Conservation (phyloP, 2,113 vertebrate genomes). For the Bos javanicus region DNA sequence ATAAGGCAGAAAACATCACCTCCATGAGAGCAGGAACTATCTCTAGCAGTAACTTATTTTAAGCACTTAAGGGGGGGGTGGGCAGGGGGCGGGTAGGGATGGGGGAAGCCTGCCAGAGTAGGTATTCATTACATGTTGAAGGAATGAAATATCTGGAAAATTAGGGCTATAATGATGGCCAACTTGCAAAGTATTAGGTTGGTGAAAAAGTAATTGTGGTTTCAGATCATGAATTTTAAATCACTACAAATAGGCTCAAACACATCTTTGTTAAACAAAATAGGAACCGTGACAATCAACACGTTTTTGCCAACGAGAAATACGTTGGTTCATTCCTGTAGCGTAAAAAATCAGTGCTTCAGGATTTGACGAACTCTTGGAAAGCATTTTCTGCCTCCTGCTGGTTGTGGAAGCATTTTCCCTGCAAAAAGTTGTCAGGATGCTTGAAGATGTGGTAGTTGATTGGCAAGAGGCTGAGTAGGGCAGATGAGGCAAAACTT, state of each 20-base stretch:
- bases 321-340: neutral
- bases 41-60: neutral
- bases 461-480: neutral
- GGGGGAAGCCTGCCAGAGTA: neutral
- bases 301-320: neutral
- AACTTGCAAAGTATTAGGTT: neutral
- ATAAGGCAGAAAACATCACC: slow-evolving; percentile 3
- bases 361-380: neutral
- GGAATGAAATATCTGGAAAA: neutral
- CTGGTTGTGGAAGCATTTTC: neutral
- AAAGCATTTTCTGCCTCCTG: neutral
- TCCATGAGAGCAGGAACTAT: neutral
- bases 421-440: neutral
- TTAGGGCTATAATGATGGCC: neutral
- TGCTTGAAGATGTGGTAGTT: neutral
- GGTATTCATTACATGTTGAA: neutral
- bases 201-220: neutral
- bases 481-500: neutral
- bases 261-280: neutral
- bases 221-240: neutral
- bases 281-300: neutral
- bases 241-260: neutral
- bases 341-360: neutral
- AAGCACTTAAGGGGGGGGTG: neutral
- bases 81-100: neutral